phyloP scores from a whole-genome alignment of 1,140 invertebrate genomes.

The Platorchestia sp. region DNA sequence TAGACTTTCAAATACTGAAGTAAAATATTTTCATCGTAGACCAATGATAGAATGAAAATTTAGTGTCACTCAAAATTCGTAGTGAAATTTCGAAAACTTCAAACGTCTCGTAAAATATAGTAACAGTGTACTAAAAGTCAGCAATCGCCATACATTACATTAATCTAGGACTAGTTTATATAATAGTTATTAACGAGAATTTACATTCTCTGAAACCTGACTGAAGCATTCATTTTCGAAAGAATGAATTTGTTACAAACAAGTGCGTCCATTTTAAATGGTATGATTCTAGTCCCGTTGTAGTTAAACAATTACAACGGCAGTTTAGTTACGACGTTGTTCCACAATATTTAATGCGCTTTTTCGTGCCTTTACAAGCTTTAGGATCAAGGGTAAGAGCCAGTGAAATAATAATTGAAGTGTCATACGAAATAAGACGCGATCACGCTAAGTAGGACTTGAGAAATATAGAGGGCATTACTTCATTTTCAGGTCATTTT shows the following conservation, averaged over 20 bases:
- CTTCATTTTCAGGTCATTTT: background rate
- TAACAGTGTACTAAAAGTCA: background rate
- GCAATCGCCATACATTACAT: background rate
- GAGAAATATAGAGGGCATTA: background rate
- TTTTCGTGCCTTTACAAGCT: background rate
- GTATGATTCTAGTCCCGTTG: constrained; percentile 6
- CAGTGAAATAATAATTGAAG: background rate
- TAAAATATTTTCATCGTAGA: background rate
- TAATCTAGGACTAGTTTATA: background rate
- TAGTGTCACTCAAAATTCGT: background rate
- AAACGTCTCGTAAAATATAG: background rate
- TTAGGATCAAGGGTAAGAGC: background rate
- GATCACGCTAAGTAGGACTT: background rate
- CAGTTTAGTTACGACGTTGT: background rate
- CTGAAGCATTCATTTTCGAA: background rate
- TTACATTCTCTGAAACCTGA: background rate
- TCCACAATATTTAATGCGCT: background rate
- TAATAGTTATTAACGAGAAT: background rate
- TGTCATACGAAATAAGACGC: background rate
- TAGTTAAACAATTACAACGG: background rate
- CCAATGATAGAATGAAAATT: background rate
- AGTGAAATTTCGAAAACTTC: background rate
- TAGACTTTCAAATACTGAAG: background rate
- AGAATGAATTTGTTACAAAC: background rate
- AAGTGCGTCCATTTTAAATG: background rate